phyloP scores from a whole-genome alignment of 1,140 invertebrate genomes.

The Drosophila oshimai region DNA sequence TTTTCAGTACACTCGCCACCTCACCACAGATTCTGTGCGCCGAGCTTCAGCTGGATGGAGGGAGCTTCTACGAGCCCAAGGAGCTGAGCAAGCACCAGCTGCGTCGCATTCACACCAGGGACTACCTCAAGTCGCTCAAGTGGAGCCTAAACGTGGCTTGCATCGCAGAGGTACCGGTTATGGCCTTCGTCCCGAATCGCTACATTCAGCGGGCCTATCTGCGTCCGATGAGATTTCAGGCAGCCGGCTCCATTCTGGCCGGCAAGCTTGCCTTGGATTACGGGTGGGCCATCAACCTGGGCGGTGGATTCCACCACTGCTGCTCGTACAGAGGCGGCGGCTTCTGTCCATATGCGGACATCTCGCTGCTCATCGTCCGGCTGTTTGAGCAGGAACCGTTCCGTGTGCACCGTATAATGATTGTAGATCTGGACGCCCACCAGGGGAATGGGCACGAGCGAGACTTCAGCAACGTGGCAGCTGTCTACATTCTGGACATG shows the following conservation, averaged over 20 bases:
- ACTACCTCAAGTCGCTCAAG: constrained; percentile 88
- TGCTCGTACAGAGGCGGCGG: constrained; percentile 89
- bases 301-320: constrained; percentile 94
- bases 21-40: constrained; percentile 84
- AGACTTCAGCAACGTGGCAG: constrained; percentile 88
- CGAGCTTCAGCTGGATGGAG: constrained; percentile 83
- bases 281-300: constrained; percentile 95
- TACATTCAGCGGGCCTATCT: constrained; percentile 90
- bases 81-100: constrained; percentile 89
- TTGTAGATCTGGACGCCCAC: constrained; percentile 95
- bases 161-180: constrained; percentile 90
- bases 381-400: constrained; percentile 85
- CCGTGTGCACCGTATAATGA: constrained; percentile 88
- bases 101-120: constrained; percentile 87
- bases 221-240: constrained; percentile 90
- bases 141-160: constrained; percentile 90
- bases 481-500: constrained; percentile 94
- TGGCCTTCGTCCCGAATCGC: constrained; percentile 90
- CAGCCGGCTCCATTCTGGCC: constrained; percentile 91
- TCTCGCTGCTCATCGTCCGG: constrained; percentile 89
- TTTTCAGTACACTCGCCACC: background rate
- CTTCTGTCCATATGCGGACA: constrained; percentile 95
- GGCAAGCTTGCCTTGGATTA: constrained; percentile 90
- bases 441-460: constrained; percentile 94
- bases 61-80: constrained; percentile 85